Evolutionary conservation across 2,113 vertebrate genomes (phyloP).

Genomic region (Ahaetulla prasina): DNA sequence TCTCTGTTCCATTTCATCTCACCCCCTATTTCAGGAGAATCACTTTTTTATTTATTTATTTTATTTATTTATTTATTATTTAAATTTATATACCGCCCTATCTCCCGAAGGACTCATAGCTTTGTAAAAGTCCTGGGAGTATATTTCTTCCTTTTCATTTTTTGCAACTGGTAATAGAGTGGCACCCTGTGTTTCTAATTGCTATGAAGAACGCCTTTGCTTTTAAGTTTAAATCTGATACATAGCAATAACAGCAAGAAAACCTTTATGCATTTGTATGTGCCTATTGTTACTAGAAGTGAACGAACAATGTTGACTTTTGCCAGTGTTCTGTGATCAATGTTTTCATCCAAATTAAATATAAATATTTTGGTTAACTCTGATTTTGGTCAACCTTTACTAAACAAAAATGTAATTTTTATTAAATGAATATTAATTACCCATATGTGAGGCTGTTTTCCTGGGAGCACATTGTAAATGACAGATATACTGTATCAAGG

Average conservation of each 20-base stretch:
- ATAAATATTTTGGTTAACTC: conserved; percentile 51
- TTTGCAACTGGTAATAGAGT: conserved; percentile 1
- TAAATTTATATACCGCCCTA: too few relatives aligned
- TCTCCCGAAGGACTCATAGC: too few relatives aligned
- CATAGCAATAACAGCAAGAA: not conserved
- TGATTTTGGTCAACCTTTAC: conserved; percentile 45
- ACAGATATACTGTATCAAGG: conserved; percentile 3
- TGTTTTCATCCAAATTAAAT: conserved; percentile 43
- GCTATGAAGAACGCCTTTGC: not conserved
- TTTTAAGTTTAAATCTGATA: conserved; percentile 9
- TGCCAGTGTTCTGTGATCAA: conserved; percentile 42
- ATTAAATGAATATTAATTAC: conserved; percentile 26
- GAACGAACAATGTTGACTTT: conserved; percentile 38
- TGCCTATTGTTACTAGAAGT: conserved; percentile 13
- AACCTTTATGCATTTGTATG: conserved; percentile 18
- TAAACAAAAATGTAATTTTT: conserved; percentile 46
- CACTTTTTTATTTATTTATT: too few relatives aligned
- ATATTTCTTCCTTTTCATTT: conserved; percentile 12
- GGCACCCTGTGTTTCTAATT: not conserved
- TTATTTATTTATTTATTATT: too few relatives aligned
- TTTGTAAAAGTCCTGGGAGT: not conserved
- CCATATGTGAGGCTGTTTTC: conserved; percentile 9
- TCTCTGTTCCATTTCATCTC: not conserved
- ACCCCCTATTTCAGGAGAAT: not conserved
- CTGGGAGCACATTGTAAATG: not conserved